phyloP scores from a whole-genome alignment of 2,113 vertebrate species.

The Chaetops frenatus region DNA sequence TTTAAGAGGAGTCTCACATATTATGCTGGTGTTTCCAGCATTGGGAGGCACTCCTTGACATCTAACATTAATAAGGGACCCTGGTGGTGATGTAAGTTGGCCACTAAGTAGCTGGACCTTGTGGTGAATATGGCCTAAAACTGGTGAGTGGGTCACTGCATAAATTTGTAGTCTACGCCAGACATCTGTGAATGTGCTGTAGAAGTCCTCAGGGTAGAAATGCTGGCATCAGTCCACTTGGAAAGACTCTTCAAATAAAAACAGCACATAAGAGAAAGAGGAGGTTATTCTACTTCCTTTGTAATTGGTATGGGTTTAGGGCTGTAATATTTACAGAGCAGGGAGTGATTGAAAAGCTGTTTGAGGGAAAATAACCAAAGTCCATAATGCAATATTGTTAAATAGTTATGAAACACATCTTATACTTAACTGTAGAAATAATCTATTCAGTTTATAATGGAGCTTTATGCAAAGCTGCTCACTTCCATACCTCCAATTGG shows the following conservation, averaged over 20 bases:
- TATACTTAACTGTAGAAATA: neutral
- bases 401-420: neutral
- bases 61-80: neutral
- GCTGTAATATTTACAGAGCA: slow-evolving; percentile 3
- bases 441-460: neutral
- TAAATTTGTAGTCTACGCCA: slow-evolving; percentile 23
- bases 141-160: neutral
- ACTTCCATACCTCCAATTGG: neutral
- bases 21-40: neutral
- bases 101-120: neutral
- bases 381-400: neutral
- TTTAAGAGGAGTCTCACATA: neutral
- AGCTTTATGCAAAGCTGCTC: neutral
- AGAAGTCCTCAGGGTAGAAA: slow-evolving; percentile 45
- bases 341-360: slow-evolving; percentile 17
- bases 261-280: neutral
- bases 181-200: slow-evolving; percentile 53
- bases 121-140: neutral
- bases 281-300: slow-evolving; percentile 28
- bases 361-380: neutral
- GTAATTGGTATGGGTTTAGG: slow-evolving; percentile 16
- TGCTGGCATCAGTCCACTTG: slow-evolving; percentile 38
- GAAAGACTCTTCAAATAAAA: slow-evolving; percentile 50
- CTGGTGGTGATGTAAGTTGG: neutral
- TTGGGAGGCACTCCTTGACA: neutral